These are phyloP conservation scores for Eubasilissa splendida DNA, from an alignment of 2,888 invertebrate species.

Conservation along the genomic window DNA sequence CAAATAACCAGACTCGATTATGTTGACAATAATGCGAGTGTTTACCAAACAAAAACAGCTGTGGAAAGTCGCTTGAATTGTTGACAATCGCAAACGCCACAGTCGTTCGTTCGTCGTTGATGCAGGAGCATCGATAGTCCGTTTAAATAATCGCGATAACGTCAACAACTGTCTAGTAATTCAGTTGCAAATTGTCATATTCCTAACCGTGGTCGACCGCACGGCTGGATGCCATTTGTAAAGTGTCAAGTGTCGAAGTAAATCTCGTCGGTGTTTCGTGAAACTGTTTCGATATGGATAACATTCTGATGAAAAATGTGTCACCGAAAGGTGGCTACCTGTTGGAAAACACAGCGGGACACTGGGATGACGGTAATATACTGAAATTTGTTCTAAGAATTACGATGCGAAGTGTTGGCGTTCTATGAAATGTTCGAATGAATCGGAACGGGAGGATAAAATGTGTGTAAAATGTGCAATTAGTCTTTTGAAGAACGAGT, in stretches of 20 bases:
- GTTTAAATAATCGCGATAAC: neutral
- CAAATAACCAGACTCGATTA: neutral
- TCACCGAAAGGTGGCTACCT: slow-evolving; percentile 21
- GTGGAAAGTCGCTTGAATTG: slow-evolving; percentile 12
- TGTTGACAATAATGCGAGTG: slow-evolving; percentile 19
- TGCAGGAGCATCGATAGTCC: neutral
- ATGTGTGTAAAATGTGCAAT: too few species aligned
- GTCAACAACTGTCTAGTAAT: neutral
- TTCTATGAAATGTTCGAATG: too few species aligned
- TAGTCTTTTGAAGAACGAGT: too few species aligned
- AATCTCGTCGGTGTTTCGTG: neutral
- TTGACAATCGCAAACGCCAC: neutral
- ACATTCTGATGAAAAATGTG: slow-evolving; percentile 20
- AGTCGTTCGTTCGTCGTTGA: neutral
- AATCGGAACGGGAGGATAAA: too few species aligned
- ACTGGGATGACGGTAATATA: slow-evolving; percentile 37
- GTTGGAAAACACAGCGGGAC: slow-evolving; percentile 11
- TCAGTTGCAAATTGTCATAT: neutral
- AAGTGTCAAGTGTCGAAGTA: neutral
- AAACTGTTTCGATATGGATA: slow-evolving; percentile 26
- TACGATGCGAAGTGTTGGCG: too few species aligned
- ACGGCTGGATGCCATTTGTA: neutral
- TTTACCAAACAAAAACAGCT: slow-evolving; percentile 37
- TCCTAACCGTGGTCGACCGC: neutral
- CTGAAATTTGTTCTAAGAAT: too few species aligned